Evolutionary conservation across 2,113 vertebrate genomes (phyloP), one percentile per base, ranked within the genome.

Genomic region (Rana temporaria): DNA sequence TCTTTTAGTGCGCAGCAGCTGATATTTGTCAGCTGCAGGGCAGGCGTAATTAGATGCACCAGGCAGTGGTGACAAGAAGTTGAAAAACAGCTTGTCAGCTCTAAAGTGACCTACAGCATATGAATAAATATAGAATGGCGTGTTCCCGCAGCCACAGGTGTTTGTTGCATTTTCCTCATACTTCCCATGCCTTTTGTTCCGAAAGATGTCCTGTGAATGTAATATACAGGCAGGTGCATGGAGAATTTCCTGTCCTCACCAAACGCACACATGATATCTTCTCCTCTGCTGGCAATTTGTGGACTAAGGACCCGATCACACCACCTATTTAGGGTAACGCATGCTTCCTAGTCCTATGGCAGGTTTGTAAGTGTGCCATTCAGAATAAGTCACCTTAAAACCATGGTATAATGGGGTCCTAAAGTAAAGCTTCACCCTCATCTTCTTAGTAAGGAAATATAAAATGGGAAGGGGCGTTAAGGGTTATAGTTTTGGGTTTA

Each of bases 21-120:
- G 88, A 87, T 88, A 84, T 88, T 86, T 90, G 87, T 87, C 89
- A 91, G 87, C 90, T 89, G 86, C 87, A 89, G 88, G 85, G 84
- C 82, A 85, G 86, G 85, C 79, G 79, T 87, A 86, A 88, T 87
- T 85, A 87, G 86, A 89, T 78, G 81, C 86, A 85, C 84, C 87
- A 86, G 87, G 87, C 81, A 48, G 83, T 79, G 55, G 87, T 85
- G 87, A 84, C 89, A 83, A 55, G 71, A 86, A 85, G 84, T 87
- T 86, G 85, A 87, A 87, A 88, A 89, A 85, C 89, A 89, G 87
- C 90, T 88, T 86, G 87, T 86, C 79, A 84, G 84, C 84, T 88
- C 85, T 89, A 84, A 86, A 86, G 86, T 87, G 86, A 87, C 88
- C 88, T 90, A 86, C 60, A 78, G 38, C 74, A 88, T 86, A 86